A percentile compares a stretch with the other conserved stretches of the same genome.
These are phyloP conservation scores for Centrocercus urophasianus DNA, from an alignment of 2,113 vertebrate genomes.

Conservation along the genomic window DNA sequence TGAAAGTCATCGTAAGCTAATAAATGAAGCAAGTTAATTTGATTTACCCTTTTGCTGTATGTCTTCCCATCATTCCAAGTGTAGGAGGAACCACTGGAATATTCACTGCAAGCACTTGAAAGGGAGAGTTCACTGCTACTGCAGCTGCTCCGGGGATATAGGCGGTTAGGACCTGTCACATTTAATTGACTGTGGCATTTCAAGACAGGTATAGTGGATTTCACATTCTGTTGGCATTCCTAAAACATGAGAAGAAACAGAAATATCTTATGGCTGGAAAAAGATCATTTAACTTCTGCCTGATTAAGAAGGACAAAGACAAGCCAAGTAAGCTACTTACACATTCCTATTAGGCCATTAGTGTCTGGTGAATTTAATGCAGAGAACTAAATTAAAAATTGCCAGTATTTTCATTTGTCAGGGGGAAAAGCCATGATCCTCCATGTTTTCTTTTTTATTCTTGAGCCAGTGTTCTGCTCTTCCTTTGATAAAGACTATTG, in stretches of 20 bases:
- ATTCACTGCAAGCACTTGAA: conserved; percentile 93
- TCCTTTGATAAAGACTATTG: conserved; percentile 24
- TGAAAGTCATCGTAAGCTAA: not conserved
- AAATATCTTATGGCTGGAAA: not conserved
- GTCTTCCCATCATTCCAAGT: conserved; percentile 89
- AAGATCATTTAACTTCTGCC: conserved; percentile 2
- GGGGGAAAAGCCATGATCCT: not conserved
- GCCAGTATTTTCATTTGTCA: not conserved
- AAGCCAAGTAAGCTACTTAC: not conserved
- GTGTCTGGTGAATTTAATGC: not conserved
- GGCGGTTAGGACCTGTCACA: conserved; percentile 67
- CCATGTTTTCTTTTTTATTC: not conserved
- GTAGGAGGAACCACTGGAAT: conserved; percentile 91
- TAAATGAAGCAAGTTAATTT: not conserved
- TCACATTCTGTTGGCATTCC: conserved; percentile 85
- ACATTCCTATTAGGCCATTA: not conserved
- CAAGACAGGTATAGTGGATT: conserved; percentile 76
- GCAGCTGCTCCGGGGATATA: conserved; percentile 89
- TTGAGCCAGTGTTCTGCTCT: not conserved
- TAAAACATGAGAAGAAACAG: conserved; percentile 67
- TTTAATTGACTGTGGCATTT: conserved; percentile 85
- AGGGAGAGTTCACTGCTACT: conserved; percentile 93
- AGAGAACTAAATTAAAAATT: not conserved
- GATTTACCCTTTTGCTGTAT: conserved; percentile 84
- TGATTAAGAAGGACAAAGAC: conserved; percentile 27